Percentiles rank a stretch among this genome's conserved stretches.
Conservation (phyloP, 2,888 invertebrate genomes). For the Meloe dianella region DNA sequence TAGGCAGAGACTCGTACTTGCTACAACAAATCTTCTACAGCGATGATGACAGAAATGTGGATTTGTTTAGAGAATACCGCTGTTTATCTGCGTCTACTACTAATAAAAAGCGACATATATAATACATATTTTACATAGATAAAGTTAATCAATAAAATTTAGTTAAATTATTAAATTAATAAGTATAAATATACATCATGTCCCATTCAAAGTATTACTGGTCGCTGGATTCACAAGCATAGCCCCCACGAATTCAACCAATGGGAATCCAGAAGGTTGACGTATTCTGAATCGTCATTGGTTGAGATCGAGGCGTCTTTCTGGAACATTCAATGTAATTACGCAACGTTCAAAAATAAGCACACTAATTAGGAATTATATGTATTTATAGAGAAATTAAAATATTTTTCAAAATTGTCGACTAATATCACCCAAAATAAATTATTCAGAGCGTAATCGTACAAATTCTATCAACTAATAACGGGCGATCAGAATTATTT, state of each 20-base stretch:
- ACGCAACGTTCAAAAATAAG: no score
- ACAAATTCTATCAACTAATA: not conserved
- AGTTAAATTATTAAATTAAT: slow-evolving; percentile 8
- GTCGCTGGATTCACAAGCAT: no score
- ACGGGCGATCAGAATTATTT: not conserved
- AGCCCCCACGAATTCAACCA: no score
- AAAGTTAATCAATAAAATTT: not conserved
- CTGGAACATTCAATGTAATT: no score
- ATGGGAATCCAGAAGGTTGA: no score
- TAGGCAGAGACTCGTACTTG: no score
- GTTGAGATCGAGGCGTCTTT: no score
- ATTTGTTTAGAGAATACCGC: not conserved
- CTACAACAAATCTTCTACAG: no score
- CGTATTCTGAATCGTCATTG: no score
- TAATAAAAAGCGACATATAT: no score
- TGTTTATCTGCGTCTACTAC: not conserved
- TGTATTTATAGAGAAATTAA: not conserved
- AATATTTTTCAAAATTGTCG: not conserved
- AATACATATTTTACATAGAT: no score
- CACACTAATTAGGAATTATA: not conserved
- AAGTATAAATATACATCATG: not conserved
- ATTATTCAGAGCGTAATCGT: not conserved
- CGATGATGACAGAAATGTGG: not conserved
- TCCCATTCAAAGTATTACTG: not conserved
- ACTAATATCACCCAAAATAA: slow-evolving; percentile 1